Conservation (phyloP, 2,888 invertebrate genomes). For the Trissoscelio sp. region DNA sequence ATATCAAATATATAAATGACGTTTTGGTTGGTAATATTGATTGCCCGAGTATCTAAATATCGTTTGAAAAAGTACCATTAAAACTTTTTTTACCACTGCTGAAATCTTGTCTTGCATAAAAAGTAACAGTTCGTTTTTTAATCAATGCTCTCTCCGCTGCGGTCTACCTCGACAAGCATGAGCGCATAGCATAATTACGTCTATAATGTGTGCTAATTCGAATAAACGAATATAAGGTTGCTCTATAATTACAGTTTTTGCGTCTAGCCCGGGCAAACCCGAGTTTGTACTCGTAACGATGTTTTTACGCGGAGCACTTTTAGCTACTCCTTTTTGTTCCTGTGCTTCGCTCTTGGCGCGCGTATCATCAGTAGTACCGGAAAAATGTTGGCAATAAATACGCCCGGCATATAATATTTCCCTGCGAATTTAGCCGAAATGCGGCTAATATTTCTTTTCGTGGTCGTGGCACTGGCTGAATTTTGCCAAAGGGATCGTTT, state of each 20-base stretch:
- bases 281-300: conserved; percentile 31
- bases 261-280: background rate
- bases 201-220: conserved; percentile 61
- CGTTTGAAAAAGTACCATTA: conserved; percentile 39
- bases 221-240: conserved; percentile 59
- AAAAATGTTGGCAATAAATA: conserved; percentile 65
- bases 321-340: conserved; percentile 36
- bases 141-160: conserved; percentile 39
- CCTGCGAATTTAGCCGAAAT: conserved; percentile 21
- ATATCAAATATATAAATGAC: background rate
- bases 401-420: conserved; percentile 51
- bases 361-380: conserved; percentile 20
- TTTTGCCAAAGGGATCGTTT: conserved; percentile 7
- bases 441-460: conserved; percentile 44
- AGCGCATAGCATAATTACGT: conserved; percentile 51
- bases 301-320: conserved; percentile 47
- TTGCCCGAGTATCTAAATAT: conserved; percentile 18
- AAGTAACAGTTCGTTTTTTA: conserved; percentile 49
- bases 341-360: conserved; percentile 28
- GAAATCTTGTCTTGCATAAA: conserved; percentile 50
- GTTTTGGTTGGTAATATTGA: background rate
- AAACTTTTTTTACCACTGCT: conserved; percentile 33
- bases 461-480: conserved; percentile 5
- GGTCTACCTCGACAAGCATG: conserved; percentile 34
- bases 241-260: conserved; percentile 60